phyloP scores from a whole-genome alignment of 2,888 invertebrate species.

The Melangyna quadrimaculata region DNA sequence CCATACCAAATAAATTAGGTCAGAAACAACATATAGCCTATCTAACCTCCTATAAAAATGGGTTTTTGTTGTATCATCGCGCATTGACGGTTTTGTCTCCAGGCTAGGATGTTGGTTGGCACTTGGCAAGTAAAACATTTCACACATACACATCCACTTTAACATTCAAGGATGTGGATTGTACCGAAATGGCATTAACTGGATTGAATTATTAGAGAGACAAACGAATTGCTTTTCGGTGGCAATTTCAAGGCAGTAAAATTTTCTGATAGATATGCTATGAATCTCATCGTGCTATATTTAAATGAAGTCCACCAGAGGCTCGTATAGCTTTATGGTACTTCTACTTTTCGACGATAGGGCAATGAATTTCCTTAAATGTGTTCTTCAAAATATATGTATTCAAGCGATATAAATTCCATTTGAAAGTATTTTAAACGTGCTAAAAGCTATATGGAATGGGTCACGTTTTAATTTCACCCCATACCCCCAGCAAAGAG shows the following conservation, averaged over 20 bases:
- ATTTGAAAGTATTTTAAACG: background rate
- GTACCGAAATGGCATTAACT: slow-evolving; percentile 38
- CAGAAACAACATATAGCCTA: background rate
- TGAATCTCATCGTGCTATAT: slow-evolving; percentile 11
- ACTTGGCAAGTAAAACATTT: background rate
- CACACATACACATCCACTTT: background rate
- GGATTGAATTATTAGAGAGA: slow-evolving; percentile 29
- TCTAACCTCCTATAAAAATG: background rate
- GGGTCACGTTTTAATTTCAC: too few relatives aligned
- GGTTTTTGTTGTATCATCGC: background rate
- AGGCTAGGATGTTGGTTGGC: background rate
- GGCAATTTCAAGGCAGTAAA: slow-evolving; percentile 3
- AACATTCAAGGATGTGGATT: slow-evolving; percentile 11
- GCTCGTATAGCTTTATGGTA: too few relatives aligned
- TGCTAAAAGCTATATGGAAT: too few relatives aligned
- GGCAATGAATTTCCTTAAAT: background rate
- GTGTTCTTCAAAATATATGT: background rate
- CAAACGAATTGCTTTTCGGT: slow-evolving; percentile 9
- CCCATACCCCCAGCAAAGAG: too few relatives aligned
- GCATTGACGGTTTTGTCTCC: background rate
- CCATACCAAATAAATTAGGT: slow-evolving; percentile 51
- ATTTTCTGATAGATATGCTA: slow-evolving; percentile 22
- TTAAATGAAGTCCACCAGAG: background rate
- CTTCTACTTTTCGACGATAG: background rate
- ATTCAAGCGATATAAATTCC: background rate